Evolutionary conservation across 2,888 invertebrate genomes (phyloP).

Genomic region (Erebia epiphron): DNA sequence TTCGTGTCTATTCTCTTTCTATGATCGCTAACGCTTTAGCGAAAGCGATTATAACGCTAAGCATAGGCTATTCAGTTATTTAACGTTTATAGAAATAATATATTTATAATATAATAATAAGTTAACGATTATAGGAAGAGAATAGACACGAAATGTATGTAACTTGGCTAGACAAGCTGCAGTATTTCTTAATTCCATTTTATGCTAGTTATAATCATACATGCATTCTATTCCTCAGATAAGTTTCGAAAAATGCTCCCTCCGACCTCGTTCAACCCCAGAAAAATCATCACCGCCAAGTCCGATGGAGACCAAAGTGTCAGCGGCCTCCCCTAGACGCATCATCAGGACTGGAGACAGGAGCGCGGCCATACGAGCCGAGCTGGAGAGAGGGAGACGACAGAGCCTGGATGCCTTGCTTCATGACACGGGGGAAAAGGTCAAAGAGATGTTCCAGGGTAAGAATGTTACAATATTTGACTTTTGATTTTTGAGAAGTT

Average conservation of each 20-base stretch:
- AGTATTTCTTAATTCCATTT: too few species aligned
- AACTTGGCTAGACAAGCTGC: too few species aligned
- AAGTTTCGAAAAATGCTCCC: slow-evolving; percentile 81
- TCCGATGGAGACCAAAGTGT: slow-evolving; percentile 59
- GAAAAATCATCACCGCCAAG: slow-evolving; percentile 66
- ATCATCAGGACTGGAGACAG: slow-evolving; percentile 48
- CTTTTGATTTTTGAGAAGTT: too few species aligned
- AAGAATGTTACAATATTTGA: too few species aligned
- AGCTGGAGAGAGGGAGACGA: slow-evolving; percentile 73
- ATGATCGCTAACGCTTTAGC: too few species aligned
- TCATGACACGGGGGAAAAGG: slow-evolving; percentile 89
- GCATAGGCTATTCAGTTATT: too few species aligned
- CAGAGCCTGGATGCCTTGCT: slow-evolving; percentile 90
- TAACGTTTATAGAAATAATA: too few species aligned
- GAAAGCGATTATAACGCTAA: too few species aligned
- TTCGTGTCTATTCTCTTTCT: too few species aligned
- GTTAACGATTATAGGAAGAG: too few species aligned
- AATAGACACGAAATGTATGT: too few species aligned
- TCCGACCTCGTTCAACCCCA: slow-evolving; percentile 67
- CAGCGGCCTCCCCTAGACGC: slow-evolving; percentile 53
- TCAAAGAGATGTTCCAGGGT: slow-evolving; percentile 92
- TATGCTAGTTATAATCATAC: background rate
- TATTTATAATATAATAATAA: too few species aligned
- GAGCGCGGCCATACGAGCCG: slow-evolving; percentile 50
- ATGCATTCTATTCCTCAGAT: background rate